Evolutionary conservation across 2,888 invertebrate species (phyloP).

Genomic region (Hololepta plana): DNA sequence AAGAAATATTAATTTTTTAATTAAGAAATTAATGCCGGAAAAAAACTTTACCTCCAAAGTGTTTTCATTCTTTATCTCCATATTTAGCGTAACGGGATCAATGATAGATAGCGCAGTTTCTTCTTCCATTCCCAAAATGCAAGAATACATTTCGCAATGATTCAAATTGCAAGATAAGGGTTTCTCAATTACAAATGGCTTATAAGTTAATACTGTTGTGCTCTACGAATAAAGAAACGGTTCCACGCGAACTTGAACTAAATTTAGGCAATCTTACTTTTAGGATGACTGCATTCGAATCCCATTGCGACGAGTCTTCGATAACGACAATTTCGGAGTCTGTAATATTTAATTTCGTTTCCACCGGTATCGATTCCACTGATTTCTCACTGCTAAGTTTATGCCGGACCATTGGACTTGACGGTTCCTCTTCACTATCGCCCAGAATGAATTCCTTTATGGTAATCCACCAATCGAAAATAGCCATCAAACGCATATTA

Average conservation of each 20-base stretch:
- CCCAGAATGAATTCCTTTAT: slow-evolving; percentile 58
- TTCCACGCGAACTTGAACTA: not conserved
- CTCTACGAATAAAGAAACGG: slow-evolving; percentile 33
- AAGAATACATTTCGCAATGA: slow-evolving; percentile 81
- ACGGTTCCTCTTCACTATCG: slow-evolving; percentile 17
- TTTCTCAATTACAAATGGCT: slow-evolving; percentile 45
- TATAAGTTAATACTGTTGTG: slow-evolving; percentile 74
- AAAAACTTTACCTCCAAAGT: slow-evolving; percentile 25
- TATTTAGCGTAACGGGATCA: slow-evolving; percentile 74
- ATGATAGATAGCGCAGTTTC: slow-evolving; percentile 82
- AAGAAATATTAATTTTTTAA: slow-evolving; percentile 10
- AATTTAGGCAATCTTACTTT: slow-evolving; percentile 30
- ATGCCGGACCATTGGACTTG: slow-evolving; percentile 8
- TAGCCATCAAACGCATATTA: slow-evolving; percentile 86
- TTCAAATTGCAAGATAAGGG: slow-evolving; percentile 76
- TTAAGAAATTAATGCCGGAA: slow-evolving; percentile 1
- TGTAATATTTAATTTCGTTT: slow-evolving; percentile 82
- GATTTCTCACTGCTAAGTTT: slow-evolving; percentile 4
- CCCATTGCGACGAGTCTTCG: slow-evolving; percentile 72
- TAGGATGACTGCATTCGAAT: slow-evolving; percentile 87
- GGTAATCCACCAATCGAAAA: slow-evolving; percentile 85
- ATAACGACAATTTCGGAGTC: slow-evolving; percentile 91
- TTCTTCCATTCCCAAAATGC: slow-evolving; percentile 77
- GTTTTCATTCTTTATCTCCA: slow-evolving; percentile 39
- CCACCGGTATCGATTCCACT: slow-evolving; percentile 33